phyloP scores from a whole-genome alignment of 64 coral and sea anemone genomes.

The Cladopsammia gracilis region DNA sequence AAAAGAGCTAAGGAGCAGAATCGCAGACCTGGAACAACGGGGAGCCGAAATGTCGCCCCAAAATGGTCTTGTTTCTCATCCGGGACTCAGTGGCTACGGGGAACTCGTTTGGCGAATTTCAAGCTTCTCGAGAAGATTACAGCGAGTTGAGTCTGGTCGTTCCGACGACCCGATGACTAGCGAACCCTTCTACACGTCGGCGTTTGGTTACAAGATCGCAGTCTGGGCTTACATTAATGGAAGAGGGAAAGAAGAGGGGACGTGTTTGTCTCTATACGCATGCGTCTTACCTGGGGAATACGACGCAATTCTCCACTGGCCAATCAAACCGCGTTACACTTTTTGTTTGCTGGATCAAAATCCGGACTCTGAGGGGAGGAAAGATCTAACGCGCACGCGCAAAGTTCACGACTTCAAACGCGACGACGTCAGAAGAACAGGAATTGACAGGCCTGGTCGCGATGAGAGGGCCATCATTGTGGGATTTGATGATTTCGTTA shows the following conservation, averaged over 20 bases:
- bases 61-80: constrained; percentile 69
- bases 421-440: constrained; percentile 86
- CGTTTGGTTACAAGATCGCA: constrained; percentile 90
- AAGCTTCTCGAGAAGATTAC: constrained; percentile 73
- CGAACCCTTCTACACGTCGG: constrained; percentile 95
- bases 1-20: constrained; percentile 70
- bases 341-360: constrained; percentile 95
- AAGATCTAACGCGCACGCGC: constrained; percentile 88
- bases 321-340: constrained; percentile 95
- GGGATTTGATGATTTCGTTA: constrained; percentile 96
- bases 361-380: constrained; percentile 66
- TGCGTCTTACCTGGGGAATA: constrained; percentile 94
- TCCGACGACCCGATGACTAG: constrained; percentile 91
- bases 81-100: constrained; percentile 85
- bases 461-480: constrained; percentile 98
- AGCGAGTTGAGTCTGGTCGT: constrained; percentile 84
- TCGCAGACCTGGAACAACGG: constrained; percentile 68
- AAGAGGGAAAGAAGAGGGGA: constrained; percentile 81
- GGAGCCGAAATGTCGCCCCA: constrained; percentile 25
- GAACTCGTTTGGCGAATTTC: constrained; percentile 91
- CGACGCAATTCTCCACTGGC: constrained; percentile 92
- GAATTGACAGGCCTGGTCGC: constrained; percentile 85
- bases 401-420: constrained; percentile 96
- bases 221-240: constrained; percentile 97
- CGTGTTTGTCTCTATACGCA: constrained; percentile 87